Evolutionary conservation across 1,140 invertebrate species (phyloP).

Genomic region (Zaprionus taronus): DNA sequence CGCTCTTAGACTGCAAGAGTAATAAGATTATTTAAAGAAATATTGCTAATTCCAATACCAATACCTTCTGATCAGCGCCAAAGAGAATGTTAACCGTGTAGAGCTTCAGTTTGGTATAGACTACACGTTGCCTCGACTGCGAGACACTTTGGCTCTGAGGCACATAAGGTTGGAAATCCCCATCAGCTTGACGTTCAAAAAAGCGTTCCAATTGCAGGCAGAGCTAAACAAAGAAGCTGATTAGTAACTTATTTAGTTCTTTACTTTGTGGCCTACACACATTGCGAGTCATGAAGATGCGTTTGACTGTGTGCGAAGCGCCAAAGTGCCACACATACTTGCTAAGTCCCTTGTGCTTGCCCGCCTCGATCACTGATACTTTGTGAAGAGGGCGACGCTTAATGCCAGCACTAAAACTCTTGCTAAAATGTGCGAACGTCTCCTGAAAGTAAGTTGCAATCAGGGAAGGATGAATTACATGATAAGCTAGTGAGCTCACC

Average conservation of each 20-base stretch:
- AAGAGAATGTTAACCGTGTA: conserved; percentile 59
- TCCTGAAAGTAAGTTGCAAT: conserved; percentile 45
- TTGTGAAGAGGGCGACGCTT: conserved; percentile 68
- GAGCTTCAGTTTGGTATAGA: conserved; percentile 57
- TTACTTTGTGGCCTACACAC: conserved; percentile 34
- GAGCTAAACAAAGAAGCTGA: conserved; percentile 35
- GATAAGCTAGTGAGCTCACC: conserved; percentile 23
- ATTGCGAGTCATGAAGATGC: conserved; percentile 74
- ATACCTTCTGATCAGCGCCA: conserved; percentile 29
- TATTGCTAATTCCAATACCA: not conserved
- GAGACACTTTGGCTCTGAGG: conserved; percentile 6
- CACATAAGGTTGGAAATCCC: conserved; percentile 62
- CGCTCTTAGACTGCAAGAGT: conserved; percentile 39
- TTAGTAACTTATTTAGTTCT: not conserved
- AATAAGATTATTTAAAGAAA: not conserved
- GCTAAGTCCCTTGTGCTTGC: conserved; percentile 70
- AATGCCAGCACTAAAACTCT: conserved; percentile 68
- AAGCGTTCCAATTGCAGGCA: conserved; percentile 57
- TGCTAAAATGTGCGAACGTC: conserved; percentile 75
- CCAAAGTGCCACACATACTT: conserved; percentile 77
- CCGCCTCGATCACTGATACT: conserved; percentile 53
- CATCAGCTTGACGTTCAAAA: conserved; percentile 56
- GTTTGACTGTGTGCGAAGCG: conserved; percentile 53
- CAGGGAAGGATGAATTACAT: not conserved
- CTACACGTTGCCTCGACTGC: conserved; percentile 34